Evolutionary conservation across 1,140 invertebrate genomes (phyloP), one percentile per base, ranked within the genome.

Genomic region (Macrobrachium rosenbergii): DNA sequence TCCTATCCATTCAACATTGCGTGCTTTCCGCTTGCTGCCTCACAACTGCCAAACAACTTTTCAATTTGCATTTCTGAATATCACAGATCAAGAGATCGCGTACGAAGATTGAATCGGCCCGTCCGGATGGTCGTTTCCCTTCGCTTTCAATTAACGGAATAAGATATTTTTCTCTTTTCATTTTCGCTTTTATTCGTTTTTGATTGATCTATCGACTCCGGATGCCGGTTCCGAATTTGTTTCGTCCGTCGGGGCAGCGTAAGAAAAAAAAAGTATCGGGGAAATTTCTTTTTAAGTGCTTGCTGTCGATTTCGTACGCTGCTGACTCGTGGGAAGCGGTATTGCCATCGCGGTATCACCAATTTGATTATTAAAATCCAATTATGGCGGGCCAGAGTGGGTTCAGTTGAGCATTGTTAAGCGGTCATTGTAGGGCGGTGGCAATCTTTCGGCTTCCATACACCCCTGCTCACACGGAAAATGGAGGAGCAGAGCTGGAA

Each of bases 361-460:
- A 37, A 58, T 87, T 87, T 81, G 84, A 87, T 87, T 87, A 87
- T 87, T 87, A 87, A 87, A 87, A 87, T 87, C 84, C 84, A 87
- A 87, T 87, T 82, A 87, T 81, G 37, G 67, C 78, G 78, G 28
- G 77, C 58, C 72, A 62, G 62, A 80, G 52, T 81, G 52, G 73
- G 37, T 45, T 76, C 28, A 81, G 52, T 85, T 85, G 83, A 78
- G 62, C 21, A 52, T 52, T 52, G 52, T 52, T 52, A 52, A 52
- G 52, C 52, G 52, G 14, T 77, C 79, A 69, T 45, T 67, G 82
- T 84, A 75, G 23, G 62, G 59, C 60, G 83, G 62, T 78, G 73
- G 16, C 21, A 6, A 23, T 23, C 59, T 64, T 43, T 59, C 58
- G 52, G 63, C 63, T 82, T 63, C 11, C 19, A 11, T 64, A 7